These are phyloP conservation scores for Lepidostoma basale DNA, from an alignment of 1,140 invertebrate species.

Conservation along the genomic window DNA sequence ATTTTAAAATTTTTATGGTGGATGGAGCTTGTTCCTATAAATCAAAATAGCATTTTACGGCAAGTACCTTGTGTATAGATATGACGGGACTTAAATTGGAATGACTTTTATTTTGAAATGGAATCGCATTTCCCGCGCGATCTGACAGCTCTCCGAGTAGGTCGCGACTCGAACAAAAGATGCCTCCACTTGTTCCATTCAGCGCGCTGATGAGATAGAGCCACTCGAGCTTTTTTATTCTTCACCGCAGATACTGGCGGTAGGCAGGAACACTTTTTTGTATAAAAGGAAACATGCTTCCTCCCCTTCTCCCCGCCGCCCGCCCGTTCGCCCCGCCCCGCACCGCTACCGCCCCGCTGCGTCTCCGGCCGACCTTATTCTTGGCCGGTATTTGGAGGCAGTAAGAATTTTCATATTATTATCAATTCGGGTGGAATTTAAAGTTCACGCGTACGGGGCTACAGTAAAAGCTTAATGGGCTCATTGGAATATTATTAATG, in stretches of 20 bases:
- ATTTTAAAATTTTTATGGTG: too few relatives aligned
- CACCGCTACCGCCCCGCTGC: neutral
- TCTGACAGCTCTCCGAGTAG: slow-evolving; percentile 29
- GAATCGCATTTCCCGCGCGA: slow-evolving; percentile 24
- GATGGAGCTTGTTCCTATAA: too few relatives aligned
- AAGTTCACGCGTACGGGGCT: slow-evolving; percentile 29
- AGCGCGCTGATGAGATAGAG: slow-evolving; percentile 37
- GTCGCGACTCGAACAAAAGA: slow-evolving; percentile 34
- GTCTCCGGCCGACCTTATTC: slow-evolving; percentile 24
- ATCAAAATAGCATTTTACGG: too few relatives aligned
- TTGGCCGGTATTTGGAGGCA: slow-evolving; percentile 29
- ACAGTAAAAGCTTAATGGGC: slow-evolving; percentile 37
- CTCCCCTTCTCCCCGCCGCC: neutral
- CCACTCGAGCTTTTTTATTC: slow-evolving; percentile 38
- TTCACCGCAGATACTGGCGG: slow-evolving; percentile 30
- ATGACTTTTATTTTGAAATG: slow-evolving; percentile 23
- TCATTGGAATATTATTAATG: slow-evolving; percentile 41
- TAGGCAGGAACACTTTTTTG: slow-evolving; percentile 36
- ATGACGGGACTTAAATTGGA: neutral
- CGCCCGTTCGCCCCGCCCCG: neutral
- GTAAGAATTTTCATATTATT: slow-evolving; percentile 31
- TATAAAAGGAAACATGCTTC: slow-evolving; percentile 34
- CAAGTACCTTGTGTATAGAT: too few relatives aligned
- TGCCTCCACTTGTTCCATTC: slow-evolving; percentile 37
- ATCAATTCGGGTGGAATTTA: slow-evolving; percentile 36